These are phyloP conservation scores for Adela reaumurella DNA, from an alignment of 2,888 invertebrate genomes.

Conservation along the genomic window DNA sequence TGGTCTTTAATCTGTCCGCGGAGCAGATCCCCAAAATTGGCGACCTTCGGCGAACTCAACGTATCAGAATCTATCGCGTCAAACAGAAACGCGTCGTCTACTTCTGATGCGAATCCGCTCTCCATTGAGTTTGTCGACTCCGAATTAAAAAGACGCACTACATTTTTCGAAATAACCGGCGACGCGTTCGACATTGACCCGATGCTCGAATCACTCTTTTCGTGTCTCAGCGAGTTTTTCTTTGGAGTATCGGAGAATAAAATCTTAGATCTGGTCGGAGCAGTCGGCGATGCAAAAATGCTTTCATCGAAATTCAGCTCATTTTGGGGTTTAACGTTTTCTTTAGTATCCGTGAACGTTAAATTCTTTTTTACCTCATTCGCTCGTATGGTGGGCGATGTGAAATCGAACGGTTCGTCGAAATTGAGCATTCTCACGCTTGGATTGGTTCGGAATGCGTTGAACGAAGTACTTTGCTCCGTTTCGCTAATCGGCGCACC, in stretches of 20 bases:
- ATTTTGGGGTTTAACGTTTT: no score
- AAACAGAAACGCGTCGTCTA: slow-evolving; percentile 41
- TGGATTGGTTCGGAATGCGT: slow-evolving; percentile 19
- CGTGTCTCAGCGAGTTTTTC: slow-evolving; percentile 23
- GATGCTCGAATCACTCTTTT: slow-evolving; percentile 32
- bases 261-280: no score
- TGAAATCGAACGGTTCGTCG: slow-evolving; percentile 41
- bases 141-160: slow-evolving; percentile 25
- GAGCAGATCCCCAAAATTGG: slow-evolving; percentile 32
- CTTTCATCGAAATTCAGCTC: no score
- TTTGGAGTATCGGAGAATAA: slow-evolving; percentile 27
- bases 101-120: slow-evolving; percentile 43
- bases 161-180: slow-evolving; percentile 18
- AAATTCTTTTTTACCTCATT: slow-evolving; percentile 37
- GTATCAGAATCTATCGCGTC: slow-evolving; percentile 15
- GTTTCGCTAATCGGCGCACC: slow-evolving; percentile 39
- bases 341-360: slow-evolving; percentile 33
- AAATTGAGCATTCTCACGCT: slow-evolving; percentile 40
- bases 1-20: slow-evolving; percentile 34
- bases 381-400: slow-evolving; percentile 31
- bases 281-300: slow-evolving; percentile 2
- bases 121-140: slow-evolving; percentile 41
- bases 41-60: slow-evolving; percentile 37
- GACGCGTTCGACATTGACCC: slow-evolving; percentile 27
- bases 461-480: slow-evolving; percentile 42